A percentile compares a stretch with the other conserved stretches of the same genome.
Evolutionary conservation across 2,113 vertebrate species (phyloP).

Genomic region (Myodes glareolus): DNA sequence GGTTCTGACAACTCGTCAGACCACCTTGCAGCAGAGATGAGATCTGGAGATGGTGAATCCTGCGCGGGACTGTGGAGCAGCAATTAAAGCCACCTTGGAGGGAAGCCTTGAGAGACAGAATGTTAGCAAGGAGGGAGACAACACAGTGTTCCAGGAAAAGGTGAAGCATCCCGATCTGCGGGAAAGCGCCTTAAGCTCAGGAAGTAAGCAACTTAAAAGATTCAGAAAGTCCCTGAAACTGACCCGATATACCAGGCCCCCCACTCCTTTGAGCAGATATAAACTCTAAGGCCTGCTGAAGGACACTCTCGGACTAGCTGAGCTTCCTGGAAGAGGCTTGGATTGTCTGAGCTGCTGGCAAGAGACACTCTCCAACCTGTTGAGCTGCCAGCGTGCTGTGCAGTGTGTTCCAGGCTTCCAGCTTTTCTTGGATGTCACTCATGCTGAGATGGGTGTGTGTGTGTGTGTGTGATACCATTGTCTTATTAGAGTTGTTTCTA

Average conservation of each 20-base stretch:
- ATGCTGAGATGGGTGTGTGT: background rate
- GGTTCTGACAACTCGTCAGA: slow-evolving; percentile 7
- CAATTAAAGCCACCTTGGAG: background rate
- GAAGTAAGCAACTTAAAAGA: background rate
- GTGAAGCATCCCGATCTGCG: background rate
- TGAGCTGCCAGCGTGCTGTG: background rate
- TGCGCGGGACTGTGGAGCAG: background rate
- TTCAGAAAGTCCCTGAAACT: background rate
- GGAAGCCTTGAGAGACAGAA: background rate
- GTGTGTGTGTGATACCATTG: background rate
- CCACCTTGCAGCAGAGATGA: background rate
- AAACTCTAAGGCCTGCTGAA: background rate
- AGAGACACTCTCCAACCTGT: background rate
- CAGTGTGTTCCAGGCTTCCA: background rate
- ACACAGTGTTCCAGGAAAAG: background rate
- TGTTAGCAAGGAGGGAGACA: background rate
- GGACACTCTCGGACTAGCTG: background rate
- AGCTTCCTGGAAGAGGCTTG: background rate
- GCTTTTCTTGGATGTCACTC: background rate
- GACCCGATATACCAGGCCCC: background rate
- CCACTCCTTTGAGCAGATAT: background rate
- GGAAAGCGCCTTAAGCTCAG: background rate
- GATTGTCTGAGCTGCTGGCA: background rate
- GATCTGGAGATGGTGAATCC: background rate
- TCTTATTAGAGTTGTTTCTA: background rate